Evolutionary conservation across 2,888 invertebrate genomes (phyloP).

Genomic region (Hydriomena furcata): DNA sequence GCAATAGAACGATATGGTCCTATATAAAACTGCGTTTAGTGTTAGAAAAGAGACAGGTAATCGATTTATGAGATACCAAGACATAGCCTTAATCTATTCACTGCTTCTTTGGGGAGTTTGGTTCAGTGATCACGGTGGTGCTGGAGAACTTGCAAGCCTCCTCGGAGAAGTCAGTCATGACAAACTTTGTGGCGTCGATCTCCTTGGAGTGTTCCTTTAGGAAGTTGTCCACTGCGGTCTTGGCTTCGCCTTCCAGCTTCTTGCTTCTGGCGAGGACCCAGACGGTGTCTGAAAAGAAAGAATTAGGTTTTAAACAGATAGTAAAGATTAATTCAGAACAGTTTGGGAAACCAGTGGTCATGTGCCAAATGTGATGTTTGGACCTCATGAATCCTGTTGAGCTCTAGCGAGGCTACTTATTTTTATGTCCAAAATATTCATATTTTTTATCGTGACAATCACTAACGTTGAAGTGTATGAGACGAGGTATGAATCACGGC

Average conservation of each 20-base stretch:
- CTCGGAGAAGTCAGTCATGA: constrained; percentile 62
- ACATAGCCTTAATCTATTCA: not conserved
- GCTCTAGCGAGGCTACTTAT: too few species aligned
- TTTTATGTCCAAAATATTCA: not conserved
- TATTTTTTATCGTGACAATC: not conserved
- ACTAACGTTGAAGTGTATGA: too few species aligned
- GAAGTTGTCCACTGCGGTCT: constrained; percentile 62
- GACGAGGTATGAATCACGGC: too few species aligned
- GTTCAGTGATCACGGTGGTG: constrained; percentile 50
- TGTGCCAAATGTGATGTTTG: too few species aligned
- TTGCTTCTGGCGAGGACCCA: constrained; percentile 68
- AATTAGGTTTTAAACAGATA: not conserved
- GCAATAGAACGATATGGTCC: too few species aligned
- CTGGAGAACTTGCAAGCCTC: constrained; percentile 64
- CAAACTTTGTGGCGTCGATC: constrained; percentile 55
- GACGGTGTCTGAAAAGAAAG: constrained; percentile 52
- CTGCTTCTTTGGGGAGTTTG: constrained; percentile 22
- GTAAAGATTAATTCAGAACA: too few species aligned
- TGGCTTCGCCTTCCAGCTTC: constrained; percentile 60
- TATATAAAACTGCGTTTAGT: too few species aligned
- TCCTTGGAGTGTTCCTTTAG: constrained; percentile 58
- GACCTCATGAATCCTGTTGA: too few species aligned
- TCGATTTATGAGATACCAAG: not conserved
- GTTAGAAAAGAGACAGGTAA: too few species aligned
- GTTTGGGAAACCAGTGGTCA: too few species aligned